These are phyloP conservation scores for Panagrolaimus sp. DNA, from an alignment of 1,140 invertebrate genomes.

Conservation along the genomic window DNA sequence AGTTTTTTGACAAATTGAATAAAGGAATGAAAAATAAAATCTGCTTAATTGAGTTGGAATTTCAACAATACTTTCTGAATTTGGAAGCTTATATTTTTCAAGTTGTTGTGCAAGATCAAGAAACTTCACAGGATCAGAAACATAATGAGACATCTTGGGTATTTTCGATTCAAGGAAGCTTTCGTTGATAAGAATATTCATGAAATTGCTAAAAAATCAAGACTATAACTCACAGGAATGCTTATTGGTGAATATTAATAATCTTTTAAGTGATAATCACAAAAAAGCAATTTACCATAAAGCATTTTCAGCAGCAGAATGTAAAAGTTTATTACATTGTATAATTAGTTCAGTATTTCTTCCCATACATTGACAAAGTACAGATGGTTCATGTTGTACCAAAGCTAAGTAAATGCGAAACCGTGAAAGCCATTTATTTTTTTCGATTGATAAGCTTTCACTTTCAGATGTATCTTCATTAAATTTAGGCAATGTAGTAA, in stretches of 20 bases:
- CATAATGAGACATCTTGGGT: background rate
- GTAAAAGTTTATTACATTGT: slow-evolving; percentile 29
- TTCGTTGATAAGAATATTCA: slow-evolving; percentile 37
- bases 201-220: slow-evolving; percentile 34
- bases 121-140: background rate
- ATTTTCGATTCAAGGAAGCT: slow-evolving; percentile 13
- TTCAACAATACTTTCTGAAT: slow-evolving; percentile 19
- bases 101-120: slow-evolving; percentile 6
- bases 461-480: background rate
- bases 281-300: slow-evolving; percentile 41
- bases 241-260: no score
- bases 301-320: slow-evolving; percentile 35
- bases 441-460: background rate
- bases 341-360: slow-evolving; percentile 31
- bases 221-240: background rate
- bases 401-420: slow-evolving; percentile 41
- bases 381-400: slow-evolving; percentile 40
- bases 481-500: background rate
- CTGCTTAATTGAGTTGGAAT: slow-evolving; percentile 19
- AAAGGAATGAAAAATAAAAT: slow-evolving; percentile 37
- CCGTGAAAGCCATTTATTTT: slow-evolving; percentile 24
- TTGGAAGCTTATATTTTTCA: slow-evolving; percentile 16
- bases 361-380: slow-evolving; percentile 42
- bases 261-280: no score
- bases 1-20: slow-evolving; percentile 32